Evolutionary conservation across 2,888 invertebrate genomes (phyloP).

Genomic region (Hipparchia semele): DNA sequence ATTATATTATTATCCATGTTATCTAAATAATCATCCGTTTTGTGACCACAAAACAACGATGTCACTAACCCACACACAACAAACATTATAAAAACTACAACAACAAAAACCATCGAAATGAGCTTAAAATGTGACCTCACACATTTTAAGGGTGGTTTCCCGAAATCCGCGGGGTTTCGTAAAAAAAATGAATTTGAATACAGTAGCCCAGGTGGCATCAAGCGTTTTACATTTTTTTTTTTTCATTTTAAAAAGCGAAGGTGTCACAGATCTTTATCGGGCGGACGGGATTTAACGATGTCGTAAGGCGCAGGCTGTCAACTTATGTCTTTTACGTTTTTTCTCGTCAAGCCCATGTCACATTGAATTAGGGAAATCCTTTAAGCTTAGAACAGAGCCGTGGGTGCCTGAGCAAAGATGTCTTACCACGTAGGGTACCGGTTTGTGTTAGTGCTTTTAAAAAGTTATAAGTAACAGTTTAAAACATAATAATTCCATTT

Average conservation of each 20-base stretch:
- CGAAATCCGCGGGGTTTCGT: constrained; percentile 63
- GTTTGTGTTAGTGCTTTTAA: constrained; percentile 24
- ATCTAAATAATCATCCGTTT: constrained; percentile 54
- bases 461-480: not conserved
- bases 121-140: constrained; percentile 66
- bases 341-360: constrained; percentile 73
- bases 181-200: constrained; percentile 74
- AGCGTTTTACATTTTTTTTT: constrained; percentile 56
- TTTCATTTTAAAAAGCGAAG: constrained; percentile 54
- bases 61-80: constrained; percentile 54
- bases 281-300: constrained; percentile 76
- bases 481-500: not conserved
- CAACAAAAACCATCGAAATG: constrained; percentile 53
- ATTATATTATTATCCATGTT: constrained; percentile 31
- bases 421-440: constrained; percentile 26
- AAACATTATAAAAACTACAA: constrained; percentile 41
- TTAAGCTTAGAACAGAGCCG: constrained; percentile 67
- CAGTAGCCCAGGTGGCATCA: constrained; percentile 71
- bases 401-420: constrained; percentile 52
- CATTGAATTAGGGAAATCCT: constrained; percentile 79
- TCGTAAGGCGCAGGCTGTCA: constrained; percentile 73
- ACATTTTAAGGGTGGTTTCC: constrained; percentile 63
- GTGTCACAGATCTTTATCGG: constrained; percentile 81
- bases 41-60: constrained; percentile 54
- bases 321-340: constrained; percentile 62